Conservation (phyloP, 2,888 invertebrate genomes). For the Drosophila mercatorum region DNA sequence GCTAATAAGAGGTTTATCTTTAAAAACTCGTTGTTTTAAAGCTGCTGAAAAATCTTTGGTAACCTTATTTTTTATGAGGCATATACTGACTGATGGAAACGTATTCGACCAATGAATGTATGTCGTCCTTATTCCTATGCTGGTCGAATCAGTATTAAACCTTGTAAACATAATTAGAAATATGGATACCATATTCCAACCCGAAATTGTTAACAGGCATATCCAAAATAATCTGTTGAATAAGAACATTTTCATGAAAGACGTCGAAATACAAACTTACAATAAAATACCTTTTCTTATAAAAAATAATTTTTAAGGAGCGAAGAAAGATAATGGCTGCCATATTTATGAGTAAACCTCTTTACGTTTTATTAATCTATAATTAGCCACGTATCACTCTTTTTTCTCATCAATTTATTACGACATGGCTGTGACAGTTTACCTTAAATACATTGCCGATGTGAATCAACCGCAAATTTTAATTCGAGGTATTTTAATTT, state of each 20-base stretch:
- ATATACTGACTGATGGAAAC: constrained; percentile 76
- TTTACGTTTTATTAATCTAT: not conserved
- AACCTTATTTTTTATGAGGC: constrained; percentile 51
- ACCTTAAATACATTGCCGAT: too few relatives aligned
- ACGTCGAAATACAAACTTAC: too few relatives aligned
- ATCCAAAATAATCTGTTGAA: constrained; percentile 5
- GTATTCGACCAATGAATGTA: constrained; percentile 75
- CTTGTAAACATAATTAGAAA: constrained; percentile 11
- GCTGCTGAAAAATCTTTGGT: constrained; percentile 50
- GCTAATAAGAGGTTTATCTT: not conserved
- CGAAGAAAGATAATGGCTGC: not conserved
- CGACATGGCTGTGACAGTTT: too few relatives aligned
- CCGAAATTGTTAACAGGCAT: constrained; percentile 38
- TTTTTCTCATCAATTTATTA: too few relatives aligned
- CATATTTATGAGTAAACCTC: not conserved
- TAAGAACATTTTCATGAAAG: not conserved
- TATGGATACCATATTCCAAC: constrained; percentile 55
- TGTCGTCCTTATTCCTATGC: constrained; percentile 73
- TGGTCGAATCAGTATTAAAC: constrained; percentile 50
- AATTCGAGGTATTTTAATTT: too few relatives aligned
- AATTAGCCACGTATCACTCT: not conserved
- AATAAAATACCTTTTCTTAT: not conserved
- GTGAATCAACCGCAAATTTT: too few relatives aligned
- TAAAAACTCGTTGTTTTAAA: constrained; percentile 27
- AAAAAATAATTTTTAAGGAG: not conserved